Evolutionary conservation across 2,113 vertebrate species (phyloP), one percentile per base, ranked within the genome.

Genomic region (Heterochromis multidens): DNA sequence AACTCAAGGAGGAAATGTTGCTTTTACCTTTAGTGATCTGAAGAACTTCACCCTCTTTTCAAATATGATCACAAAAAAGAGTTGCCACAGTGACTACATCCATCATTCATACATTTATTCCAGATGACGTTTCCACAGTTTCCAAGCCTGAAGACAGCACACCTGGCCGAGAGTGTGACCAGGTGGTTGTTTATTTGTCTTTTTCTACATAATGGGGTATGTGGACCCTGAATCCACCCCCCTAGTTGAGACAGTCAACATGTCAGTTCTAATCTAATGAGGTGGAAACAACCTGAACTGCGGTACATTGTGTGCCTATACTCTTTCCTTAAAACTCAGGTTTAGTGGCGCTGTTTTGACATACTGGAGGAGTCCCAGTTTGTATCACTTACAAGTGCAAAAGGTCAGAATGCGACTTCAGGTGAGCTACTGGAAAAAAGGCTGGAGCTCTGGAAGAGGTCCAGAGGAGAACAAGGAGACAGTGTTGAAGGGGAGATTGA

Each of bases 141-240:
- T 61, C 27, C 29, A 19, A 61, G 59, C 16, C 27, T 6, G 17
- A 33, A 61, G 59, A 16, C 29, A 21, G 29, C 29, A 63, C 29
- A 19, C 29, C 3, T 1, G 1, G 1, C n/a, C 19, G 13, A 10
- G 6, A 37, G 35, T 13, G 10, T 2, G 16, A 33, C 31, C 0
- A 1, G 5, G 60, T n/a, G 31, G 5, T 35, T n/a, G 31, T n/a
- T n/a, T 35, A 19, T 63, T 63, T 63, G 59, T 21, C 16, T 35
- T 0, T 37, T 63, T 60, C 14, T 59, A 7, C 14, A 31, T 31
- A 31, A 60, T 1, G 7, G 2, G 25, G 58, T 25, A 29, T 4
- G 25, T 60, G 1, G 16, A 60, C 7, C 58, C 25, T 17, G 14
- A 60, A 60, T 60, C 14, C 58, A 60, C 5, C 58, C 2, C 3